Percentiles rank a stretch among this genome's conserved stretches.
Conservation (phyloP, 2,797 vertebrate genomes). For the Melanogrammus aeglefinus region DNA sequence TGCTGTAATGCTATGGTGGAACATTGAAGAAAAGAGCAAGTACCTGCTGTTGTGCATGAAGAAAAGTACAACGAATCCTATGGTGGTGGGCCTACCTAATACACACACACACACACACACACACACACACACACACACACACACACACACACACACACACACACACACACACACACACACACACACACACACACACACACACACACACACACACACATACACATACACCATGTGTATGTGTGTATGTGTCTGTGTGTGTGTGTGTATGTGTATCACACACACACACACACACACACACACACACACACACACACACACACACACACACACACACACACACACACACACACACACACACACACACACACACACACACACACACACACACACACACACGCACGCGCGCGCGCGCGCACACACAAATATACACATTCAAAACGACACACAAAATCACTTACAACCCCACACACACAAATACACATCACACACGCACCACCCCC, state of each 20-base stretch:
- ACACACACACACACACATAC: no score
- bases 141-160: no score
- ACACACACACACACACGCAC: constrained; percentile 18
- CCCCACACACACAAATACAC: constrained; percentile 18
- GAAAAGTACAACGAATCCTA: constrained; percentile 34
- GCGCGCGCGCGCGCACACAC: constrained; percentile 15
- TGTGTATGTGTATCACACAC: no score
- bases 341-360: no score
- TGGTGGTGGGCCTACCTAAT: not conserved
- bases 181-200: no score
- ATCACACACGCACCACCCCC: constrained; percentile 19
- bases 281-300: no score
- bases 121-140: no score
- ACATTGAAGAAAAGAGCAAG: no score
- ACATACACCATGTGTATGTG: not conserved
- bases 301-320: not conserved
- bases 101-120: constrained; percentile 37
- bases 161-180: no score
- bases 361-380: constrained; percentile 19
- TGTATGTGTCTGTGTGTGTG: no score
- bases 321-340: constrained; percentile 19
- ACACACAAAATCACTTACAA: constrained; percentile 15
- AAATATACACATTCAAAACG: constrained; percentile 26
- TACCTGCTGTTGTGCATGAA: constrained; percentile 27
- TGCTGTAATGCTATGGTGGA: constrained; percentile 17